Base-by-base conservation (phyloP, 2,888 invertebrate genomes). In the Lingula anatina region DNA sequence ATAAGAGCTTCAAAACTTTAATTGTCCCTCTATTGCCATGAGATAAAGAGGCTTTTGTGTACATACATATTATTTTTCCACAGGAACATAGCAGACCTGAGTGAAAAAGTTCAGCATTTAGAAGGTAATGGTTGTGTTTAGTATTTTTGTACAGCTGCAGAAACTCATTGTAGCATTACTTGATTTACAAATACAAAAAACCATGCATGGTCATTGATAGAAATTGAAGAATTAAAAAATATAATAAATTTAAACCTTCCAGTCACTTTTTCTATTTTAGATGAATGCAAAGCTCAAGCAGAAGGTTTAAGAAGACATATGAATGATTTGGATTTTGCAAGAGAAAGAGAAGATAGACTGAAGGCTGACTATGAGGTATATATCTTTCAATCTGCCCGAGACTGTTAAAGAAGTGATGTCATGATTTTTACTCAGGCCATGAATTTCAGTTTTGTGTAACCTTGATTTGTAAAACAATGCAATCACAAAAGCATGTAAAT, bases 311-410 rank as follows among this genome's bases (percentile, higher is more conserved):
- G 66, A 21, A 52, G 64, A 38, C 65, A 68, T 15, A 50, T 62
- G 24, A 59, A 64, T 37, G 72, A 72, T 47, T 48, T 67, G 18
- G 66, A 68, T 36, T 65, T 66, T 49, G 59, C 60, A 36, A 65
- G 65, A 46, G 72, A 71, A 42, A 59, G 66, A 48, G 69, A 71
- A 43, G 65, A 65, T 4, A 58, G 66, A 18, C 36, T 64, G 26
- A 70, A 64, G 47, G 62, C 61, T 47, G 72, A 72, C 41, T 50
- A 68, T 23, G 67, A 69, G 64, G 70, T 67, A 55, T 21, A 36
- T 45, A 1, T 45, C 1, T 18, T 25, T 37, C n/a, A n/a, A n/a
- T n/a, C n/a, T n/a, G n/a, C n/a, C n/a, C n/a, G n/a, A n/a, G n/a
- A n/a, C n/a, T n/a, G n/a, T n/a, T n/a, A n/a, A n/a, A n/a, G n/a